Evolutionary conservation across 2,797 vertebrate species (phyloP), one percentile per base, ranked within the genome.

Genomic region (Cirrhinus molitorella): DNA sequence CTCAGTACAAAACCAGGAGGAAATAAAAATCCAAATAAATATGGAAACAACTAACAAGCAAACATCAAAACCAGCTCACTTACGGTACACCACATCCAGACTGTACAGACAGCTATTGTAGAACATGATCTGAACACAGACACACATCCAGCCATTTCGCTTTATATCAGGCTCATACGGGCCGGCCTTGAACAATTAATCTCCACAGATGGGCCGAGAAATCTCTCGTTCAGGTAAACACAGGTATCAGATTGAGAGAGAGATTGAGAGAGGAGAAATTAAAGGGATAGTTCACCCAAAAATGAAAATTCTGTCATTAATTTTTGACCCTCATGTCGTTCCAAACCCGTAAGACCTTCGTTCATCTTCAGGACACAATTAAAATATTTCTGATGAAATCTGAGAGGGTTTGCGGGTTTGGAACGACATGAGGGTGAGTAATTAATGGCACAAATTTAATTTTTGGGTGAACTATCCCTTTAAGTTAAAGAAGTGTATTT

Each of bases 171-270:
- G 83, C 73, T 86, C 87, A 83, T 73, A 90, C 87, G 83, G 89
- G 76, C 70, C 90, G 94, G 89, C 96, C 95, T 96, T 96, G 96
- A 93, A 92, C 92, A 93, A 89, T 93, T 96, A 97, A 97, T 96
- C 96, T 96, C 93, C 77, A 88, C 91, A 92, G 92, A 94, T 92
- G 93, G 92, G 91, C 87, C 84, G 40, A 91, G 89, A 91, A 93
- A 95, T 94, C 94, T 92, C 92, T 91, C 90, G 89, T 92, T 92
- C 89, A 90, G 90, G 93, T 95, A 95, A 95, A 96, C 95, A 96
- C 86, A 85, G 87, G 89, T 91, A 94, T 95, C 91, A 87, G 87
- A 91, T 95, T 89, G 90, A 90, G 91, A 77, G 37, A 65, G 45
- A 66, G 65, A 61, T 28, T 65, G 82, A 77, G 73, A 84, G 68